Base-by-base conservation (phyloP, 2,888 invertebrate genomes). In the Agelastica alni region DNA sequence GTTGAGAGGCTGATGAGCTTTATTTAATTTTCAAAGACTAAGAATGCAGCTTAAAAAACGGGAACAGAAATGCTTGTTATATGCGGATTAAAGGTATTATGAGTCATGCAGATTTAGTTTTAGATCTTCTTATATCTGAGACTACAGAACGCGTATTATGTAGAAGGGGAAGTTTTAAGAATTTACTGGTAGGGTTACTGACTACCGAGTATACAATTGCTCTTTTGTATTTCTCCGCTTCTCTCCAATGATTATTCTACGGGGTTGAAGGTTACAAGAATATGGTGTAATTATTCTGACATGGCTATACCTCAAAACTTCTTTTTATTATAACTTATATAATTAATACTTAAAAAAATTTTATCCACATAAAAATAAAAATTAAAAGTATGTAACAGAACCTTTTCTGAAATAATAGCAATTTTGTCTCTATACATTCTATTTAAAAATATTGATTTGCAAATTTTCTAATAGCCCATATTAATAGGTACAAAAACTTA, bases 51-150 rank as follows among this genome's bases (percentile, higher is more conserved):
- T 66, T 68, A 66, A 69, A 56, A 71, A 70, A 69, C 66, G 62
- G 62, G 66, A 63, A 64, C 64, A 66, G 66, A 70, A 73, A 71
- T 73, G 75, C 75, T 76, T 75, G 76, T 76, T 76, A 76, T 75
- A 73, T 75, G 64, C 67, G 76, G 75, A 75, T 76, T 76, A 76
- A 73, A 67, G 67, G 74, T 72, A 73, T 75, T 75, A 75, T 75
- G 76, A 76, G 66, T 75, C 75, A 75, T 75, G 71, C 69, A 67
- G 69, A 70, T 68, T 69, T 69, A 69, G 69, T 70, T 66, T 65
- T 45, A 69, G 71, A 72, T 73, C 73, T 73, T 73, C 73, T 74
- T 73, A 74, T 68, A 72, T 73, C 68, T 68, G 62, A 60, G 62
- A 60, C 63, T 64, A 52, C 55, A 55, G 53, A 60, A 60, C 60